phyloP scores from a whole-genome alignment of 1,140 invertebrate genomes.

The Heliconius melpomene region DNA sequence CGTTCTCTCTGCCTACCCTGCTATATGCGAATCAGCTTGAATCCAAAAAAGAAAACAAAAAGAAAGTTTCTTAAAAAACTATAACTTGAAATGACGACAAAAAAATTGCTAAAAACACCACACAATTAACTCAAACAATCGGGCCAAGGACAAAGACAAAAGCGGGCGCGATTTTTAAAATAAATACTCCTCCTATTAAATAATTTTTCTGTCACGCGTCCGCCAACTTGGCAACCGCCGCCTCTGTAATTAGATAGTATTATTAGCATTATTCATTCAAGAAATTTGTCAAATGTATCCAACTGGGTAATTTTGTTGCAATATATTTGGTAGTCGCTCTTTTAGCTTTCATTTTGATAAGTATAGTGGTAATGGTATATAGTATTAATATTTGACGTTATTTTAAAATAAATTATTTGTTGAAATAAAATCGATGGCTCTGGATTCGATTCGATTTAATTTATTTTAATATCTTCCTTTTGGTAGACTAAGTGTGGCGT shows the following conservation, averaged over 20 bases:
- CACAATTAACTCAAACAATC: slow-evolving; percentile 19
- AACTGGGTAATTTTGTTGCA: slow-evolving; percentile 26
- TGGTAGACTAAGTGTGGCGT: neutral
- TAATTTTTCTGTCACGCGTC: slow-evolving; percentile 34
- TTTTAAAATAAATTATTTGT: too few relatives aligned
- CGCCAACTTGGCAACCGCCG: slow-evolving; percentile 29
- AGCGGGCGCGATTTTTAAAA: slow-evolving; percentile 27
- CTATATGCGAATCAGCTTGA: neutral
- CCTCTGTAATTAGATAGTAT: slow-evolving; percentile 31
- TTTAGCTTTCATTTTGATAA: neutral
- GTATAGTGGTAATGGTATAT: neutral
- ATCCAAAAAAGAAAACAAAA: neutral
- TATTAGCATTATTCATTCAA: slow-evolving; percentile 32
- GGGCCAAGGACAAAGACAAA: slow-evolving; percentile 32
- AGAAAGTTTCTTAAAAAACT: neutral
- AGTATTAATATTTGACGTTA: too few relatives aligned
- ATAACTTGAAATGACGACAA: neutral
- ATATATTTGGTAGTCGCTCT: slow-evolving; percentile 18
- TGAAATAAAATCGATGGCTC: too few relatives aligned
- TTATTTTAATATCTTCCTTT: neutral
- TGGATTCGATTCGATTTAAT: neutral
- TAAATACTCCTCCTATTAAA: slow-evolving; percentile 31
- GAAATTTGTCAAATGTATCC: slow-evolving; percentile 31
- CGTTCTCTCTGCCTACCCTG: too few relatives aligned
- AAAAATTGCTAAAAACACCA: slow-evolving; percentile 27